Base-by-base conservation (phyloP, 2,113 vertebrate genomes). In the Pterocles orientalis region DNA sequence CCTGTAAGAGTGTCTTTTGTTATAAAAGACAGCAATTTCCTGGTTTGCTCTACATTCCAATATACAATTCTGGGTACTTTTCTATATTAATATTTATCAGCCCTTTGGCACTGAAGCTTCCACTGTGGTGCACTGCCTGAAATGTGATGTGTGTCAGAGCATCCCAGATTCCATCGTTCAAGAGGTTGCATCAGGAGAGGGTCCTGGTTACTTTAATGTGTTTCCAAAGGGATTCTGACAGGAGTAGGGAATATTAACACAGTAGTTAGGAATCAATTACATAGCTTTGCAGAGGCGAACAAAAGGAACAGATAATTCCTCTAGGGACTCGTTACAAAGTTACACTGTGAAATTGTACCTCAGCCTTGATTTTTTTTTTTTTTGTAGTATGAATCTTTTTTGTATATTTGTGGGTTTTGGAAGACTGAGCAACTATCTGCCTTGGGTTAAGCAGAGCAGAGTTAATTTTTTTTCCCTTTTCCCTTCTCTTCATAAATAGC, bases 221-320 rank as follows among this genome's bases (percentile, higher is more conserved):
- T 92, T 94, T 96, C 88, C 93, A 85, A 56, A 82, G 83, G 94
- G 88, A 86, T 86, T 86, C 77, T 94, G 90, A 60, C 77, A 82
- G 80, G 81, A 94, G 73, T n/a, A 23, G 12, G 41, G 58, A 80
- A 41, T 84, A 88, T 92, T 96, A 95, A 91, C 70, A 60, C 43
- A 82, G 75, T 47, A 85, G 85, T 95, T 95, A 86, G 81, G 81
- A 95, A 95, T 95, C 90, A 94, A 94, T 95, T 97, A 90, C 65
- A 66, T 68, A 56, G 88, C 33, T 94, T 94, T 96, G 58, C 80
- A 91, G 90, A 95, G 45, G 33, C 81, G 73, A 95, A 96, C 79
- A 89, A 95, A 95, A 93, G 62, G 62, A 95, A 87, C 47, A 89
- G 65, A 41, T 91, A 91, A 75, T 95, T 95, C 64, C 91, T 93